Evolutionary conservation across 2,888 invertebrate species (phyloP).

Genomic region (Tethea ocularis): DNA sequence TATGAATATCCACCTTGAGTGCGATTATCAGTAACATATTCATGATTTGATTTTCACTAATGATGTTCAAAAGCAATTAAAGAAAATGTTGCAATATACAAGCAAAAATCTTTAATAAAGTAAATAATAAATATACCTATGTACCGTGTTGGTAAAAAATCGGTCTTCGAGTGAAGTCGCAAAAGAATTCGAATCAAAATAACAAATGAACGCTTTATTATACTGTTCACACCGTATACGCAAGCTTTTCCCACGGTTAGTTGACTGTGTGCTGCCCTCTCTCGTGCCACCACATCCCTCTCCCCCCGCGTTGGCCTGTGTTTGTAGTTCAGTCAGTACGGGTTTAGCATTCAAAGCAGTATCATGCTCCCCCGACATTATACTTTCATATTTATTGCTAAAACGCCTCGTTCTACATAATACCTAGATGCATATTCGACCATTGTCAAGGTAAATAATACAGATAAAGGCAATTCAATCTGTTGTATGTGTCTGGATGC

Average conservation of each 20-base stretch:
- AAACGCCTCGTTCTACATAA: slow-evolving; percentile 66
- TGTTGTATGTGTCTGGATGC: background rate
- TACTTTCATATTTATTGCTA: slow-evolving; percentile 79
- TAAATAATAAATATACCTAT: too few species aligned
- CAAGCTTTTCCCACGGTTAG: slow-evolving; percentile 76
- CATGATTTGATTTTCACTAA: slow-evolving; percentile 11
- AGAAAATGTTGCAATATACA: background rate
- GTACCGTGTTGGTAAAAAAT: slow-evolving; percentile 23
- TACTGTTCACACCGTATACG: slow-evolving; percentile 65
- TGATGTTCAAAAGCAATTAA: background rate
- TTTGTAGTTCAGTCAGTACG: slow-evolving; percentile 79
- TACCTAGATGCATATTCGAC: slow-evolving; percentile 39
- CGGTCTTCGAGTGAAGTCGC: slow-evolving; percentile 30
- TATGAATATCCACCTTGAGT: slow-evolving; percentile 71
- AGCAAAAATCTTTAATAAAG: background rate
- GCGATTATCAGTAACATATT: slow-evolving; percentile 50
- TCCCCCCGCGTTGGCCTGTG: slow-evolving; percentile 55
- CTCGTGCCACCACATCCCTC: slow-evolving; percentile 46
- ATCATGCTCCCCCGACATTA: slow-evolving; percentile 74
- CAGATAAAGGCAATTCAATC: background rate
- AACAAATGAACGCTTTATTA: slow-evolving; percentile 64
- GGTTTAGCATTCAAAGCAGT: slow-evolving; percentile 78
- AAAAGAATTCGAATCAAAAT: slow-evolving; percentile 66
- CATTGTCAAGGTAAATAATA: slow-evolving; percentile 4
- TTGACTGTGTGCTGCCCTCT: slow-evolving; percentile 55